phyloP scores from a whole-genome alignment of 2,113 vertebrate species.

The Indicator maculatus region DNA sequence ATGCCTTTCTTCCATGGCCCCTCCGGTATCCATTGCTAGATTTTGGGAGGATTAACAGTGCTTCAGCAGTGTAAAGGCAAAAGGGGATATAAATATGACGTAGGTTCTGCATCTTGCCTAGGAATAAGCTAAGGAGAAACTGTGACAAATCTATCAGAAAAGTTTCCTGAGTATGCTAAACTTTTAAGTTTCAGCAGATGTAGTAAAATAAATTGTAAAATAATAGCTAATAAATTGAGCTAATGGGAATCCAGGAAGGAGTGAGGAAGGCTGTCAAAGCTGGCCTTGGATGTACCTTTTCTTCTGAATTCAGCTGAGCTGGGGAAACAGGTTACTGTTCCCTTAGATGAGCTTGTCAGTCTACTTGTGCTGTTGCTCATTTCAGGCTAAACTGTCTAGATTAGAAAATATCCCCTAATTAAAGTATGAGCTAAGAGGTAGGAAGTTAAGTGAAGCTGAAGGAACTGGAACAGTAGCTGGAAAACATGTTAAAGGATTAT shows the following conservation, averaged over 20 bases:
- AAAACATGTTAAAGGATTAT: slow-evolving; percentile 54
- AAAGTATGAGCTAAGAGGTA: slow-evolving; percentile 29
- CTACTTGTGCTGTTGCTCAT: not conserved
- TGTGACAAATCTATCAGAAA: not conserved
- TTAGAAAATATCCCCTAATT: slow-evolving; percentile 48
- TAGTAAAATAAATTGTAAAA: not conserved
- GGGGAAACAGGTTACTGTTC: not conserved
- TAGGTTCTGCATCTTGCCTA: not conserved
- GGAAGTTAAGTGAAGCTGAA: slow-evolving; percentile 19
- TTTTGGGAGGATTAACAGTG: not conserved
- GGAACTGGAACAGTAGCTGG: slow-evolving; percentile 31
- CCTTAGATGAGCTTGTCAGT: not conserved
- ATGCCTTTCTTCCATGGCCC: not conserved
- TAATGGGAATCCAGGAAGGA: not conserved
- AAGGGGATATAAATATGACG: not conserved
- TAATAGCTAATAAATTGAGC: not conserved
- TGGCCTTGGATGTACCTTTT: not conserved
- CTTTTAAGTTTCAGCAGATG: not conserved
- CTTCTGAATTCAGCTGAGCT: not conserved
- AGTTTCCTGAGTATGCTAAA: not conserved
- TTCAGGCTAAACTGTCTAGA: slow-evolving; percentile 15
- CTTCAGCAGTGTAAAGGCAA: not conserved
- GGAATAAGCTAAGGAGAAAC: not conserved
- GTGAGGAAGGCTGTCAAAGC: not conserved
- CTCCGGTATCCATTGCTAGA: not conserved